Evolutionary conservation across 2,113 vertebrate species (phyloP).

Genomic region (Saguinus imperator): DNA sequence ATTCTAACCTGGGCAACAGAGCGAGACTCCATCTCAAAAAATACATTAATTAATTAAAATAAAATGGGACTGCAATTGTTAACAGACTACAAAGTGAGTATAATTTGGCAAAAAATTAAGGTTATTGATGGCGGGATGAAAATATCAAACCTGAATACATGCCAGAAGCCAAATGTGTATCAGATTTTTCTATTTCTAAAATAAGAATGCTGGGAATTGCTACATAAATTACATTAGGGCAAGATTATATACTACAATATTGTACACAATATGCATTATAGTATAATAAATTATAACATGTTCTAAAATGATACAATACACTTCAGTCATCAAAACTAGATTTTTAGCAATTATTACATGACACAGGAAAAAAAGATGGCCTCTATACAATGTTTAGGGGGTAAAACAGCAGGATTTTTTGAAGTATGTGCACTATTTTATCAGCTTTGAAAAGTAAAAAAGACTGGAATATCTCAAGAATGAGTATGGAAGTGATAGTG

Average conservation of each 20-base stretch:
- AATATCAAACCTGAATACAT: slow-evolving; percentile 25
- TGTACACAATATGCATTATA: neutral
- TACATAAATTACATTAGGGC: slow-evolving; percentile 32
- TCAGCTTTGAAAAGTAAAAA: slow-evolving; percentile 42
- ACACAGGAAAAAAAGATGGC: neutral
- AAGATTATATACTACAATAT: neutral
- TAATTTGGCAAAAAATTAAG: slow-evolving; percentile 24
- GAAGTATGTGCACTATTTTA: neutral
- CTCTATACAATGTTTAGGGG: neutral
- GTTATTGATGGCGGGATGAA: neutral
- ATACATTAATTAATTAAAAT: neutral
- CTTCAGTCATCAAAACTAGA: neutral
- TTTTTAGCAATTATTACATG: neutral
- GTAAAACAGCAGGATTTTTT: neutral
- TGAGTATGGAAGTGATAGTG: neutral
- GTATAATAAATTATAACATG: neutral
- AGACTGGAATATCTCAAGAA: slow-evolving; percentile 37
- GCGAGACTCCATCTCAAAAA: too few species aligned
- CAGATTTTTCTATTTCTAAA: slow-evolving; percentile 56
- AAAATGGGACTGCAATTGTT: neutral
- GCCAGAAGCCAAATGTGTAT: neutral
- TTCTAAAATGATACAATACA: slow-evolving; percentile 19
- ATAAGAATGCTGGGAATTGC: neutral
- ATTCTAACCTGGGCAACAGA: too few species aligned
- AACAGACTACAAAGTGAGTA: neutral